Conservation (phyloP, 2,888 invertebrate genomes). For the Entomobrya multifasciata region DNA sequence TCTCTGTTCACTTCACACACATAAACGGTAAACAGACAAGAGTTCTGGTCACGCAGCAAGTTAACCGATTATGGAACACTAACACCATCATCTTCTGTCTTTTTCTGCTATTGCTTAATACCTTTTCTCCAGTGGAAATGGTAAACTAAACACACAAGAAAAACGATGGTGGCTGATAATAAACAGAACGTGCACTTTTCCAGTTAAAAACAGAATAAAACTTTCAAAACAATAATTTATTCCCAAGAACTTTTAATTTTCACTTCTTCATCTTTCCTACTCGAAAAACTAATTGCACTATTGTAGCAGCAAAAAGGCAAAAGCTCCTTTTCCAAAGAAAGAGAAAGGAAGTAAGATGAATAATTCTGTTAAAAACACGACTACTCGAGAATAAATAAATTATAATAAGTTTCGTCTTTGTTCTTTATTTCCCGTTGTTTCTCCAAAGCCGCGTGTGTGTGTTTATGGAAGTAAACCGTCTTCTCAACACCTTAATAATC, state of each 20-base stretch:
- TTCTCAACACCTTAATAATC: constrained; percentile 3
- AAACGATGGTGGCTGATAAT: neutral
- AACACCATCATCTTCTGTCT: constrained; percentile 5
- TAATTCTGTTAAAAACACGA: constrained; percentile 65
- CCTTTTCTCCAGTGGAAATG: neutral
- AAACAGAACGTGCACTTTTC: constrained; percentile 9
- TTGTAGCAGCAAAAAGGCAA: neutral
- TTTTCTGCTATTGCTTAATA: constrained; percentile 7
- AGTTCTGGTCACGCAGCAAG: constrained; percentile 61
- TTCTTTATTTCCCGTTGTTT: constrained; percentile 35
- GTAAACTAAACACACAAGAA: neutral
- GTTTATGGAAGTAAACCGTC: too few species aligned
- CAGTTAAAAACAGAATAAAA: neutral
- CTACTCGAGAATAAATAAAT: constrained; percentile 61
- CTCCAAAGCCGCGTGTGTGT: too few species aligned
- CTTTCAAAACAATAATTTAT: constrained; percentile 16
- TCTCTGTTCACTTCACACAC: neutral
- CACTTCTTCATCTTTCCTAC: constrained; percentile 15
- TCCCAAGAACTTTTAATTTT: constrained; percentile 16
- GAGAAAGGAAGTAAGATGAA: constrained; percentile 57
- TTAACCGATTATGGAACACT: constrained; percentile 18
- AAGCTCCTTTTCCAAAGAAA: neutral
- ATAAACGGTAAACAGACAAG: constrained; percentile 13
- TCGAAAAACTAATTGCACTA: constrained; percentile 17
- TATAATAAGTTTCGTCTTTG: constrained; percentile 47